phyloP scores from a whole-genome alignment of 2,113 vertebrate species.

The Herpailurus yagouaroundi region DNA sequence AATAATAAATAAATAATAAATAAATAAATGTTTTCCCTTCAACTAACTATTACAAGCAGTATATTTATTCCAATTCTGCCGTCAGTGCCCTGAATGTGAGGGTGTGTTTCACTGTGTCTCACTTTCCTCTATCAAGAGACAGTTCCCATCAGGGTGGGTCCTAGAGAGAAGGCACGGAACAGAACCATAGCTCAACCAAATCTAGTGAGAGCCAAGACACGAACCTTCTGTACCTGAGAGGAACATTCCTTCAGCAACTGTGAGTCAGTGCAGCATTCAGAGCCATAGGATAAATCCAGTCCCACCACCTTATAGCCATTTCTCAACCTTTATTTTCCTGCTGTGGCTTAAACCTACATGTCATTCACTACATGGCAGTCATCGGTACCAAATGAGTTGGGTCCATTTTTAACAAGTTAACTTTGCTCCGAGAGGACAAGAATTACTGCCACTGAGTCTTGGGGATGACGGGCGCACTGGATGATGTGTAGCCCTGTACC shows the following conservation, averaged over 20 bases:
- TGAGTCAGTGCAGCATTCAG: too few relatives aligned
- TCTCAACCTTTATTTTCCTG: background rate
- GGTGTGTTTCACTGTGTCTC: background rate
- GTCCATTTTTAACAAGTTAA: background rate
- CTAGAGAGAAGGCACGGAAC: background rate
- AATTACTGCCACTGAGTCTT: background rate
- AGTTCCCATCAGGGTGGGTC: background rate
- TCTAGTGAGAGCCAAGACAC: accelerated
- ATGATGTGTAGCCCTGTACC: too few relatives aligned
- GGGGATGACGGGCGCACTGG: background rate
- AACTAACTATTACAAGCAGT: background rate
- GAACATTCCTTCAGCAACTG: too few relatives aligned
- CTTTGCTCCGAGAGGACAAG: background rate
- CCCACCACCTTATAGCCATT: background rate
- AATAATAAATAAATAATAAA: too few relatives aligned
- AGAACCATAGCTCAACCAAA: background rate
- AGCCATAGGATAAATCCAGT: background rate
- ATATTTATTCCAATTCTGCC: background rate
- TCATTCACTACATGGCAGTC: background rate
- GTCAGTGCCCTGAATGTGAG: background rate
- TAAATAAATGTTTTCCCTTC: background rate
- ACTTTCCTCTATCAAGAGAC: background rate
- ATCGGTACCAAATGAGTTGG: background rate
- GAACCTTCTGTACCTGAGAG: background rate
- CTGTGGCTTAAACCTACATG: background rate